Evolutionary conservation across 2,888 invertebrate genomes (phyloP), one percentile per base, ranked within the genome.

Genomic region (Oasisia sp.): DNA sequence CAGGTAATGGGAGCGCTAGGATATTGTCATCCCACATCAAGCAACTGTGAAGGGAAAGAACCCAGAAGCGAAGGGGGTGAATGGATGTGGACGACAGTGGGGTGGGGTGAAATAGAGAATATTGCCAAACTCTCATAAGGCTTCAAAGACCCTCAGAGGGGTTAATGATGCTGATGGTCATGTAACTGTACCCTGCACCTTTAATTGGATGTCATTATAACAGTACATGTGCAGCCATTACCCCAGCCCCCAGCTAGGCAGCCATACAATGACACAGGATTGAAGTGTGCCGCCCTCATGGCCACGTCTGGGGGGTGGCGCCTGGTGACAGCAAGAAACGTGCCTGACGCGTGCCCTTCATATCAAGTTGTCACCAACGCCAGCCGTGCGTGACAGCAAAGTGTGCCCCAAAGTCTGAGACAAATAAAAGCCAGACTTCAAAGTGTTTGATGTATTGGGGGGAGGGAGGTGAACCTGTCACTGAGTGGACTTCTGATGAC

Each of bases 381-480:
- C 27, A 19, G 74, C 74, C 74, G 27, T 27, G 27, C 27, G n/a
- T 74, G 74, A 74, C 27, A 19, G 7, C 74, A 74, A 74, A 74
- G 74, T 74, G 74, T 74, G 74, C 74, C 74, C 74, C 74, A 74
- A 74, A 74, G 74, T 74, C 74, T 74, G 74, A 74, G 74, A 74
- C 27, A 74, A 74, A 74, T 74, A 14, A 74, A 74, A 74, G 5
- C 74, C 74, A 74, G 74, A 74, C 74, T 74, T 74, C 27, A 74
- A 74, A 74, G 74, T 74, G 74, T 74, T 74, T 74, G 74, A 74
- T 5, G 74, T n/a, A 74, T 27, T n/a, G 0, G 27, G 74, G 19
- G 19, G 74, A 2, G 74, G 74, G 74, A 27, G 5, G 27, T 58
- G 74, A 27, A 74, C 74, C 50, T 50, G 50, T 38, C 38, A 38